Base-by-base conservation (phyloP, 2,797 vertebrate species). In the Rhinogobio ventralis region DNA sequence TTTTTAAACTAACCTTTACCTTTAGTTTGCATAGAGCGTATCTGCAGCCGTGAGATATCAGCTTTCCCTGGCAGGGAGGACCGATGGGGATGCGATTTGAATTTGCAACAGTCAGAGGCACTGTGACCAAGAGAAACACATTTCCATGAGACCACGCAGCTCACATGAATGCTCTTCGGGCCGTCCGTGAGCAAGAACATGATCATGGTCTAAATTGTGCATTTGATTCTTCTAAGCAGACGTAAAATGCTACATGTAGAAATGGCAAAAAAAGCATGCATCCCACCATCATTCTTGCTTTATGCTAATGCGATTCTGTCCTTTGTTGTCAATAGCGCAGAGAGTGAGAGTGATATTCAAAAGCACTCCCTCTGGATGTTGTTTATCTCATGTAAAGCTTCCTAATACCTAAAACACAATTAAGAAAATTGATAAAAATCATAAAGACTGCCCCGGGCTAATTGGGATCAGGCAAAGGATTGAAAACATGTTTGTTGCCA, bases 401-500 rank as follows among this genome's bases (percentile, higher is more conserved):
- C 79, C 81, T 86, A 87, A 74, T 90, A 86, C 57, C 81, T 80
- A 80, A 39, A 66, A 81, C 67, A 82, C 84, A 86, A 82, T 87
- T 88, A 91, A 87, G 86, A 91, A 91, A 93, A 90, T 85, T 62
- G 90, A 90, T 91, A 87, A 86, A n/a, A 91, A 89, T 91, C 90
- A 57, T 86, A 86, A 87, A 82, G 17, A 55, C 89, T 89, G 91
- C 92, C 90, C 81, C 69, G 23, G 66, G 93, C 91, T 86, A 89
- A 91, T 85, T 45, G 64, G 62, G 46, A 80, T 20, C 87, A 39
- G 36, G 73, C 82, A 87, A 91, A 90, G 87, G 84, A 88, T 74
- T 86, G 80, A 90, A 90, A 87, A 89, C 88, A 86, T 86, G 91
- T 92, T 90, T 90, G 90, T 93, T 92, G 86, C 93, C 87, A 91